phyloP scores from a whole-genome alignment of 2,113 vertebrate species.

The Pipa parva region DNA sequence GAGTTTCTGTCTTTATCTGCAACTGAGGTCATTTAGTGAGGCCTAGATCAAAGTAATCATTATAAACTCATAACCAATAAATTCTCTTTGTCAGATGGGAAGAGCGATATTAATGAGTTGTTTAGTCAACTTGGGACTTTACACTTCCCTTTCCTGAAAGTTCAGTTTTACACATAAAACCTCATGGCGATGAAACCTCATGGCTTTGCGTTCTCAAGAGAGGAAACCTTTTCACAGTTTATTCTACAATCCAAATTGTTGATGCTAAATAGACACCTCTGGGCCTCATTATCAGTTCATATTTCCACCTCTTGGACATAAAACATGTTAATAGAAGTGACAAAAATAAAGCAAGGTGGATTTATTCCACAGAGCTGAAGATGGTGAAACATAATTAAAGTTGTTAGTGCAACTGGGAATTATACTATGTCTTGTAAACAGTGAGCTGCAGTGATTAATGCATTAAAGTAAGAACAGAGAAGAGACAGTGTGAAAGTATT shows the following conservation, averaged over 20 bases:
- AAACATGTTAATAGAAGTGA: background rate
- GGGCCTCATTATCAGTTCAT: constrained; percentile 21
- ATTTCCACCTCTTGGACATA: background rate
- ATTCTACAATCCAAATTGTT: constrained; percentile 7
- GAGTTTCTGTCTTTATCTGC: no score
- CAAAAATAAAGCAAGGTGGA: background rate
- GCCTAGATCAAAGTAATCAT: no score
- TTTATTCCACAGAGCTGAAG: background rate
- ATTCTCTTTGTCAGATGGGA: no score
- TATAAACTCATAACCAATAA: no score
- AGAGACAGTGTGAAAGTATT: no score
- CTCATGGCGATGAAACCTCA: background rate
- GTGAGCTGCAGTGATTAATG: no score
- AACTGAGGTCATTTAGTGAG: no score
- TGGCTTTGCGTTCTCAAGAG: background rate
- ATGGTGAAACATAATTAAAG: background rate
- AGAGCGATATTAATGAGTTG: constrained; percentile 11
- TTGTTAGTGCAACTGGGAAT: background rate
- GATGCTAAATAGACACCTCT: constrained; percentile 20
- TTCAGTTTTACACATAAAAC: background rate
- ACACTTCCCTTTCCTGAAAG: background rate
- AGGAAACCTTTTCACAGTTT: constrained; percentile 25
- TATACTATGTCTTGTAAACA: background rate
- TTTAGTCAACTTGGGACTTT: background rate
- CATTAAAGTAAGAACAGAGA: no score